Base-by-base conservation (phyloP, 2,888 invertebrate species). In the Rhaphigaster nebulosa region DNA sequence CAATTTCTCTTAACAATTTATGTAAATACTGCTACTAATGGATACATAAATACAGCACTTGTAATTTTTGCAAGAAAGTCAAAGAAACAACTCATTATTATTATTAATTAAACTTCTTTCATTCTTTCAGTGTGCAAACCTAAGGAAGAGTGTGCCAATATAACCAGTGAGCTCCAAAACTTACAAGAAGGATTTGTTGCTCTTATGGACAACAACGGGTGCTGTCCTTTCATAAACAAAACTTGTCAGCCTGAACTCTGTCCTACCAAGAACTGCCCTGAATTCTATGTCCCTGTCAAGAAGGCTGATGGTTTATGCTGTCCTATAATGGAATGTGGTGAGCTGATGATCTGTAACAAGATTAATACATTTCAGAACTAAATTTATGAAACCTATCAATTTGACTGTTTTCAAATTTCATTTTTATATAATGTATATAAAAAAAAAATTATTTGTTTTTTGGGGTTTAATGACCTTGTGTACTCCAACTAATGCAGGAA, bases 101-200 rank as follows among this genome's bases (percentile, higher is more conserved):
- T 23, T 56, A 52, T 20, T 56, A 65, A 65, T 65, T 65, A 65
- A 65, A 29, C 29, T 20, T 34, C 18, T 87, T 54, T 29, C 26
- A 54, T 70, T 89, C 45, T 45, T 38, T 52, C 92, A 96, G 97
- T 96, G 94, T 97, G 97, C 93, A 96, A 96, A 93, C 96, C 97
- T 0, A 93, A 94, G 10, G 95, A 96, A 84, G 96, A 97, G 92
- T 97, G 97, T 93, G 95, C 95, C 13, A 93, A 93, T 0, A 92
- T 95, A 2, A 93, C 94, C 0, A 92, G 93, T 23, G 93, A 94
- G 91, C 94, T 92, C 92, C 95, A 94, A 90, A 93, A 94, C 38
- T 70, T 89, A 50, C 95, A 95, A 92, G 95, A 95, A 0, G 97
- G 97, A 34, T 96, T 96, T 94, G 94, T 95, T 91, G 94, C 95